Evolutionary conservation across 2,797 vertebrate genomes (phyloP), one percentile per base, ranked within the genome.

Genomic region (Siniperca scherzeri): DNA sequence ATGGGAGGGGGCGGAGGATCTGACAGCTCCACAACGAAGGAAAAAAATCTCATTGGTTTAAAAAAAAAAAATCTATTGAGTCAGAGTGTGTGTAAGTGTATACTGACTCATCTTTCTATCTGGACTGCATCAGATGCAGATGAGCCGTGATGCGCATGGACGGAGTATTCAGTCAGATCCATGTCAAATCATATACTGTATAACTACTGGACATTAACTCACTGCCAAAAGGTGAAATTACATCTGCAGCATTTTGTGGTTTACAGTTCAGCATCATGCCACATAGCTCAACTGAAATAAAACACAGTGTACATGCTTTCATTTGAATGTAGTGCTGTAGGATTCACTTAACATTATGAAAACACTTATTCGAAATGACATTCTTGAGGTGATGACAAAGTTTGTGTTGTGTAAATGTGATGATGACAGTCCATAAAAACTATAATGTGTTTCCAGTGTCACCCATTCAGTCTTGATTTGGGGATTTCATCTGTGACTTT

Each of bases 1-100:
- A 89, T 75, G 81, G 67, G 81, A 86, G 84, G 80, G 71, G 87
- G 86, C 10, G 88, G 79, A 82, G 60, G 74, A 90, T 88, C 85
- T 89, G 89, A 91, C 83, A 85, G 86, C 81, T 88, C 65, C 66
- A 69, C 52, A 56, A 73, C n/a, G 56, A 77, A 81, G 75, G 59
- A 38, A 52, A 55, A 68, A 83, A 82, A 65, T 82, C 67, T 82
- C 53, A 56, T 80, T 80, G 82, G 70, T 78, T 80, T 44, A 22
- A 61, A 65, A 61, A 36, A 61, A 64, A 61, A 36, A 64, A 68
- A 66, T 84, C 69, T 16, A 86, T 74, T 88, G 80, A 91, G 81
- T 84, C 70, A 78, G 77, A 77, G 21, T 80, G 76, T 84, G 80
- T 84, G 77, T 83, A 72, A 80, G 67, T 85, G 44, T 60, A 36